Evolutionary conservation across 2,888 invertebrate genomes (phyloP).

Genomic region (Eueremaeus valkanovi): DNA sequence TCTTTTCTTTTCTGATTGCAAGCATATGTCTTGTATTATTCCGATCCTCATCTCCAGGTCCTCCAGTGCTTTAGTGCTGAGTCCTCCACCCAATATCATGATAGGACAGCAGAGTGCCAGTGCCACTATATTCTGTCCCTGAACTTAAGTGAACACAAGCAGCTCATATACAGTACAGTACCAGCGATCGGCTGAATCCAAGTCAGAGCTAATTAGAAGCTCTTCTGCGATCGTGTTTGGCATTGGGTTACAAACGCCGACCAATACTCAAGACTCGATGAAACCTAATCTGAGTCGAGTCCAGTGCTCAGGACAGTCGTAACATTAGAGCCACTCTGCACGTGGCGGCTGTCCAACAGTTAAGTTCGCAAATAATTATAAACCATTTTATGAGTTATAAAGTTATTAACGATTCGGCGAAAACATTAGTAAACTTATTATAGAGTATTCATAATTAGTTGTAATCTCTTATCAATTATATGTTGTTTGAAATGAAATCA

Average conservation of each 20-base stretch:
- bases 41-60: constrained; percentile 4
- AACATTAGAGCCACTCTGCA: neutral
- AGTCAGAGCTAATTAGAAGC: constrained; percentile 10
- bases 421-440: too few relatives aligned
- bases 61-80: neutral
- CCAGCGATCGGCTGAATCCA: constrained; percentile 4
- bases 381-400: neutral
- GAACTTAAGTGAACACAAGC: constrained; percentile 15
- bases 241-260: constrained; percentile 25
- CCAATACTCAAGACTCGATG: constrained; percentile 1
- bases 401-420: neutral
- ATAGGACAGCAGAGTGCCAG: constrained; percentile 17
- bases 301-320: neutral
- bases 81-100: constrained; percentile 16
- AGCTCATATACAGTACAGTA: neutral
- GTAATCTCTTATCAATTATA: neutral
- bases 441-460: neutral
- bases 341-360: neutral
- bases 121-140: constrained; percentile 22
- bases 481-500: neutral
- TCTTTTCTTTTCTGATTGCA: constrained; percentile 26
- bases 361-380: neutral
- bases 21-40: constrained; percentile 35
- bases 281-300: neutral
- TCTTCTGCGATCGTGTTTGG: constrained; percentile 23